These are phyloP conservation scores for Zele albiditarsus DNA, from an alignment of 2,888 invertebrate genomes.

Conservation along the genomic window DNA sequence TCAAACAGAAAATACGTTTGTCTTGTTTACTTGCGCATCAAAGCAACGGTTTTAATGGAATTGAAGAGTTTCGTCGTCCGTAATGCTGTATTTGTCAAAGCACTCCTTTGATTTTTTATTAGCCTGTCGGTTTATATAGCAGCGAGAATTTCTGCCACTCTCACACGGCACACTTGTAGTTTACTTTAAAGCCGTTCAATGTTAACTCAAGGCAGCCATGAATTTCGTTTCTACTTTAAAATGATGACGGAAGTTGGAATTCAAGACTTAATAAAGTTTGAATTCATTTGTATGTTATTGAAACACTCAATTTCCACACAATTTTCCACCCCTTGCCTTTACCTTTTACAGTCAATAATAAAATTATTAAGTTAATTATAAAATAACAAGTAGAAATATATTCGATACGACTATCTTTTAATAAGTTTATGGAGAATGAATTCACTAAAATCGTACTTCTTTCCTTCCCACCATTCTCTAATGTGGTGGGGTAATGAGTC, in stretches of 20 bases:
- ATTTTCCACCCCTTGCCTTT: not conserved
- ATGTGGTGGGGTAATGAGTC: not conserved
- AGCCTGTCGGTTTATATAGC: not conserved
- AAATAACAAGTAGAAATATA: not conserved
- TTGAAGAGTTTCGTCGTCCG: not conserved
- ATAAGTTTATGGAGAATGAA: not conserved
- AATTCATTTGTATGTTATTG: conserved; percentile 5
- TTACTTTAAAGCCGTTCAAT: not conserved
- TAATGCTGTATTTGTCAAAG: conserved; percentile 1
- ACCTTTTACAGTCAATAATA: not conserved
- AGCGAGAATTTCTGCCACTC: conserved; percentile 10
- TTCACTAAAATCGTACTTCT: not conserved
- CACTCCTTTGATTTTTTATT: conserved; percentile 12
- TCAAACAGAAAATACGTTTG: not conserved
- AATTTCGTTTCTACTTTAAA: not conserved
- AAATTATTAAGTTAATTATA: not conserved
- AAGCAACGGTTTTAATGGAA: conserved; percentile 30
- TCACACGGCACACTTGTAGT: not conserved
- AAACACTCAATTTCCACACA: not conserved
- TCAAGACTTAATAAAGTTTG: not conserved
- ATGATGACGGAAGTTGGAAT: not conserved
- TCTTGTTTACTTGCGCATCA: conserved; percentile 27
- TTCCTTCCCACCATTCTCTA: not conserved
- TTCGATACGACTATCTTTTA: not conserved
- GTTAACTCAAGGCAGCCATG: not conserved